phyloP scores from a whole-genome alignment of 2,797 vertebrate species.

The Amblyraja radiata region DNA sequence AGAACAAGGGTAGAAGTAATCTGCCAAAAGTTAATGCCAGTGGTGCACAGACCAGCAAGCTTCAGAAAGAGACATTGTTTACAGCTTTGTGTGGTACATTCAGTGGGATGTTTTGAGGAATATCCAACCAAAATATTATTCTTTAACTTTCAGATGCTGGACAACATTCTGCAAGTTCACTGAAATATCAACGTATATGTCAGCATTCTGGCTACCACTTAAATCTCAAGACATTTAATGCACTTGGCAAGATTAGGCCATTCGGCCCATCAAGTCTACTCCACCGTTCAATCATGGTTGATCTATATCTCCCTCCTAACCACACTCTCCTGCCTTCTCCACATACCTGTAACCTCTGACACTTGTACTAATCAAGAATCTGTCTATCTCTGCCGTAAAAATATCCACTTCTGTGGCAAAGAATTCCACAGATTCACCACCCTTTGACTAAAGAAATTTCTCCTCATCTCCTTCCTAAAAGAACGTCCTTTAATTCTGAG shows the following conservation, averaged over 20 bases:
- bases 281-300: too few species aligned
- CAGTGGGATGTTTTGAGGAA: not conserved
- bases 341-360: too few species aligned
- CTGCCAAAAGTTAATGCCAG: not conserved
- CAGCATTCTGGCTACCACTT: not conserved
- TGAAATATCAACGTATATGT: not conserved
- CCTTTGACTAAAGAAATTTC: too few species aligned
- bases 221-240: not conserved
- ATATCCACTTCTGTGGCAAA: too few species aligned
- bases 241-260: not conserved
- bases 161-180: not conserved
- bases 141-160: not conserved
- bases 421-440: too few species aligned
- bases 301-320: too few species aligned
- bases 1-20: not conserved
- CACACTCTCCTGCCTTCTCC: too few species aligned
- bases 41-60: not conserved
- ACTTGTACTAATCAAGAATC: too few species aligned
- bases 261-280: too few species aligned
- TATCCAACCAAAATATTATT: not conserved
- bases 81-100: not conserved
- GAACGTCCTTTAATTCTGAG: too few species aligned
- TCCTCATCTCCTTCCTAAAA: too few species aligned
- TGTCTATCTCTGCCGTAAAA: too few species aligned
- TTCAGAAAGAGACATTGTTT: not conserved